A percentile compares a stretch with the other conserved stretches of the same genome.
These are phyloP conservation scores for Zoroaster sp. DNA, from an alignment of 53 echinoderm and acorn worm species.

Conservation along the genomic window DNA sequence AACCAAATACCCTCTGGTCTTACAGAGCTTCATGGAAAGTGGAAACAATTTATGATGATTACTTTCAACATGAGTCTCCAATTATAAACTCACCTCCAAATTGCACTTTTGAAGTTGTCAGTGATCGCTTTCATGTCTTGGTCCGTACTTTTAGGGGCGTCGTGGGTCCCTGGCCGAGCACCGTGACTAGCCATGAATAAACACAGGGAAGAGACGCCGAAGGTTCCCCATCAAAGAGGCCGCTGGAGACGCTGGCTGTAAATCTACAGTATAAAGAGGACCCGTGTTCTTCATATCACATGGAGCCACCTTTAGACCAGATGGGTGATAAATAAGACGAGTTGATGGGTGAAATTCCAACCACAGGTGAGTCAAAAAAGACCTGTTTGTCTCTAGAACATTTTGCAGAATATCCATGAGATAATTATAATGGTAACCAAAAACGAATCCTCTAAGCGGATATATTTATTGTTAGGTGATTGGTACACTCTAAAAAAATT, in stretches of 20 bases:
- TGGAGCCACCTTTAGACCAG: constrained; percentile 30
- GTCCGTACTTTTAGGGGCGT: not conserved
- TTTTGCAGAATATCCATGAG: too few relatives aligned
- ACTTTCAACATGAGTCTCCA: constrained; percentile 8
- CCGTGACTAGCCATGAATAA: constrained; percentile 9
- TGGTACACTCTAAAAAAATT: too few relatives aligned
- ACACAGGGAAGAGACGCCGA: not conserved
- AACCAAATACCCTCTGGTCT: not conserved
- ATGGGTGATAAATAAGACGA: constrained; percentile 51
- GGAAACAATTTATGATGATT: not conserved
- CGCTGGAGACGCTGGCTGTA: constrained; percentile 29
- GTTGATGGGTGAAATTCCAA: not conserved
- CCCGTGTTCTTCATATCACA: not conserved
- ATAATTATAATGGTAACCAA: too few relatives aligned
- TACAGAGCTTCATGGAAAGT: not conserved
- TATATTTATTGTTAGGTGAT: too few relatives aligned
- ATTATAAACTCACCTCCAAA: not conserved
- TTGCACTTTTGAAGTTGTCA: not conserved
- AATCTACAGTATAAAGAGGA: not conserved
- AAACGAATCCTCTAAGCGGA: too few relatives aligned
- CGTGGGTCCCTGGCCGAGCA: not conserved
- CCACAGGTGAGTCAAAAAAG: constrained; percentile 22
- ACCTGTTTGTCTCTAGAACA: too few relatives aligned
- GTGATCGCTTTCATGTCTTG: not conserved
- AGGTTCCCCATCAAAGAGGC: constrained; percentile 35